Evolutionary conservation across 1,140 invertebrate species (phyloP).

Genomic region (Zaprionus capensis): DNA sequence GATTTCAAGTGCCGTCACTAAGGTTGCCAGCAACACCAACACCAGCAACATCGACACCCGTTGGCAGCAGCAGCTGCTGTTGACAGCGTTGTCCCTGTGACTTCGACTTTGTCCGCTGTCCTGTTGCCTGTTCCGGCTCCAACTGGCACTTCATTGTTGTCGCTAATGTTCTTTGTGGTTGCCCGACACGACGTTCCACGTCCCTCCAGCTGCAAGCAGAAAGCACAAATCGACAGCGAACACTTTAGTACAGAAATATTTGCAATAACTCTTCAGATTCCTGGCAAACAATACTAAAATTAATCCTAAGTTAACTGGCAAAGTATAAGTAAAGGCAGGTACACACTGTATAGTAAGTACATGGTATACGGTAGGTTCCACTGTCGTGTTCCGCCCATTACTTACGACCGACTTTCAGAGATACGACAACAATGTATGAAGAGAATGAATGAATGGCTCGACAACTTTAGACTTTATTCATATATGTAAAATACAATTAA

Average conservation of each 20-base stretch:
- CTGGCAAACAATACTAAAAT: too few relatives aligned
- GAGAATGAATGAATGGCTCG: too few relatives aligned
- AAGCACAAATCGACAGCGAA: background rate
- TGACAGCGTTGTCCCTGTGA: constrained; percentile 1
- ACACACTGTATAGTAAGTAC: too few relatives aligned
- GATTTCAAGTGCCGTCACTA: constrained; percentile 17
- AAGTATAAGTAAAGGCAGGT: too few relatives aligned
- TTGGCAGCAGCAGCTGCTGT: constrained; percentile 15
- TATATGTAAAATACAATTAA: too few relatives aligned
- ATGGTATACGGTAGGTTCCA: too few relatives aligned
- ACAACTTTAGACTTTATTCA: too few relatives aligned
- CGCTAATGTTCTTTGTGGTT: background rate
- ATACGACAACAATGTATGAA: too few relatives aligned
- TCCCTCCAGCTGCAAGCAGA: background rate
- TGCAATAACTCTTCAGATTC: background rate
- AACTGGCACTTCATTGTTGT: constrained; percentile 8
- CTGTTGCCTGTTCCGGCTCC: background rate
- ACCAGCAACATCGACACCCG: constrained; percentile 9
- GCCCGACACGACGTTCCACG: background rate
- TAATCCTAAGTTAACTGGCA: too few relatives aligned
- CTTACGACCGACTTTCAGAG: too few relatives aligned
- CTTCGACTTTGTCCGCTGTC: background rate
- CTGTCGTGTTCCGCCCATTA: too few relatives aligned
- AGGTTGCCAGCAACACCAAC: constrained; percentile 10
- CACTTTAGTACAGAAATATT: background rate